Evolutionary conservation across 2,797 vertebrate genomes (phyloP).

Genomic region (Mus caroli): DNA sequence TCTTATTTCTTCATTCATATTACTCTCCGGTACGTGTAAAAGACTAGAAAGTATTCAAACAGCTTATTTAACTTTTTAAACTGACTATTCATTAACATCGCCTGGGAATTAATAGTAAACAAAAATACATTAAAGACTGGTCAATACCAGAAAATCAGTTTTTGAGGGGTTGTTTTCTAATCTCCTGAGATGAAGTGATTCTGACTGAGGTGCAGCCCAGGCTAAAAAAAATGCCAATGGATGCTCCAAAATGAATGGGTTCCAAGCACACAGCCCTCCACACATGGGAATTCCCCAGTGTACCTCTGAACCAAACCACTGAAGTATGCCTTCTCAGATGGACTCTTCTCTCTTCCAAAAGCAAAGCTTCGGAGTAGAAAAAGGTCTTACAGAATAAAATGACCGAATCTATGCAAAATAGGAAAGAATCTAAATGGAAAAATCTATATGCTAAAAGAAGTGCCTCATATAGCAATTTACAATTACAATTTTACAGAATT

Average conservation of each 20-base stretch:
- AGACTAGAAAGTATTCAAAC: conserved; percentile 36
- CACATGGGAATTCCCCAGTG: neutral
- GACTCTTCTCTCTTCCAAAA: neutral
- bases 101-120: neutral
- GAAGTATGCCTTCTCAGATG: neutral
- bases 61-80: neutral
- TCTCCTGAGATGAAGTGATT: neutral
- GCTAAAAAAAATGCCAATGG: neutral
- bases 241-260: neutral
- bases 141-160: neutral
- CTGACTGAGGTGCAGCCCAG: neutral
- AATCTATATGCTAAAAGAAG: neutral
- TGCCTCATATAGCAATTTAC: neutral
- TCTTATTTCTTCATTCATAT: conserved; percentile 4
- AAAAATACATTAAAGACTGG: neutral
- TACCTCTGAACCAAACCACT: neutral
- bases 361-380: neutral
- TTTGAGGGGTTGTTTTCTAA: conserved; percentile 7
- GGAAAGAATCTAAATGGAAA: neutral
- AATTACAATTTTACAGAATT: conserved; percentile 34
- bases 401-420: conserved; percentile 16
- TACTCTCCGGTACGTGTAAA: neutral
- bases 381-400: neutral
- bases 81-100: neutral
- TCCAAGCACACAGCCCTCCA: neutral